Evolutionary conservation across 2,888 invertebrate genomes (phyloP), one percentile per base, ranked within the genome.

Genomic region (Drosophila paucipuncta): DNA sequence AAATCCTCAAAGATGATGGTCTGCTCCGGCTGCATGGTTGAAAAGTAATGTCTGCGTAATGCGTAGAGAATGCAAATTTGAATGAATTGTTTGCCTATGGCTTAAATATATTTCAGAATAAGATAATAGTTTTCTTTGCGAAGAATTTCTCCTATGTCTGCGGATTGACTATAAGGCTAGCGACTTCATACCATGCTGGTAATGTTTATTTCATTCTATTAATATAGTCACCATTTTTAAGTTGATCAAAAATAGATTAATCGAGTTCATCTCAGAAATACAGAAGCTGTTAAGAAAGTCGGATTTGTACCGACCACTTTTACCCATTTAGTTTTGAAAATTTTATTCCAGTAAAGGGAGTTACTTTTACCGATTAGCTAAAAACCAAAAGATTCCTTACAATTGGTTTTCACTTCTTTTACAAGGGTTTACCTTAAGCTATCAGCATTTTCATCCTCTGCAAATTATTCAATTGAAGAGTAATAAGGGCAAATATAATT

Each of bases 1-100:
- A 95, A 91, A 67, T 93, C 93, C 69, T 92, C 90, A 22, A 93
- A 85, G 4, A 93, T 83, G 4, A 93, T 91, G 6, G 92, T 93
- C 78, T 91, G 91, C 52, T 91, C 91, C 0, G 93, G 93, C 43
- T 89, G 82, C 0, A 89, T 80, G 2, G 89, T 89, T 30, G 93
- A 92, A 71, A 91, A 91, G 41, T 83, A 87, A 61, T 92, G 91
- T 25, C 93, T 93, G 31, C n/a, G n/a, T n/a, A n/a, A n/a, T n/a
- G 2, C 22, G 4, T 0, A 5, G 25, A 25, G 25, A 28, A 22
- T n/a, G 1, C 4, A 28, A 43, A 18, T 4, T 18, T 4, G 1
- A 60, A 41, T 3, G 6, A 28, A 13, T 28, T 1, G 2, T 16
- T 25, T 28, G 9, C 3, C 13, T 47, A 4, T 7, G 22, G 3